Base-by-base conservation (phyloP, 2,797 vertebrate genomes). In the Percopsis omiscomaycus region DNA sequence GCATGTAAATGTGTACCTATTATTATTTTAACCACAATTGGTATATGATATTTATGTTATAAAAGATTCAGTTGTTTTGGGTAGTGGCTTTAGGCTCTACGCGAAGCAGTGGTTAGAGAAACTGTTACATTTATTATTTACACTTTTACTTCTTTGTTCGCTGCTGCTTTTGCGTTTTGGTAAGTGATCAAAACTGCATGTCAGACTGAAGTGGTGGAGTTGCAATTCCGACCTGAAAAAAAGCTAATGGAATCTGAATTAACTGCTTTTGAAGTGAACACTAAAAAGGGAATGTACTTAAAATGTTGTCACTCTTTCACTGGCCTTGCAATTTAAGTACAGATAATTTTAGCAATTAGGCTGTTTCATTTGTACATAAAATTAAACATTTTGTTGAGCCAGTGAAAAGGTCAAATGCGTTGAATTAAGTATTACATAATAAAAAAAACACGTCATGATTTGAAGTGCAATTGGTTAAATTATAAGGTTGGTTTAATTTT, bases 131-230 rank as follows among this genome's bases (percentile, higher is more conserved):
- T 89, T 85, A 86, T 92, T 84, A 88, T 92, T 92, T 93, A 86
- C 81, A 74, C 85, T 89, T 89, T 92, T 87, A 91, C 89, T 91
- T 90, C 91, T 92, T 88, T 90, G 89, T 93, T 93, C 83, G 90
- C 91, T 93, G 93, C 93, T 93, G 92, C 91, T 91, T 93, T 93
- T 93, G 88, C 89, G 82, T 93, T 93, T 92, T 92, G 93, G 93
- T 94, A 94, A 94, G 93, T 94, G 89, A 87, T 92, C 82, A 89
- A 90, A 90, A 87, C 81, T 91, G 92, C 93, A 93, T 93, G 92
- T 90, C 79, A 82, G 92, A 90, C 88, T 93, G 91, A 89, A 93
- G 91, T 93, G 92, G 89, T 90, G 91, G 88, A 85, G 78, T 85
- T 92, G 85, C 79, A 77, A 67, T 86, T 77, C 81, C 74, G 1